phyloP scores from a whole-genome alignment of 2,888 invertebrate species.

The Drosophila kambysellisi region DNA sequence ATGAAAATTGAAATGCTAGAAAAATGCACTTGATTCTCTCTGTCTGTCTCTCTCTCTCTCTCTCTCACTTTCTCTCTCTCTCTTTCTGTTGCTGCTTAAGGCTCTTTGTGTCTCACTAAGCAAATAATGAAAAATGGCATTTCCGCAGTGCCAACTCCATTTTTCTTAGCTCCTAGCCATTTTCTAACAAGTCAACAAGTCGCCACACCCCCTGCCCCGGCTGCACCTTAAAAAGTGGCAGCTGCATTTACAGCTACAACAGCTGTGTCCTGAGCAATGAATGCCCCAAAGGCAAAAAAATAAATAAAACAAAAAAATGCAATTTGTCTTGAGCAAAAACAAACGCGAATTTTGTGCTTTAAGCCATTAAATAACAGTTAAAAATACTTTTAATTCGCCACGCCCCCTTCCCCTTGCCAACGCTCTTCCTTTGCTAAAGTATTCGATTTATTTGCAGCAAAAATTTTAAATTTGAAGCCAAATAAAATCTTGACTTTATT shows the following conservation, averaged over 20 bases:
- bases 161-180: conserved; percentile 36
- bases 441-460: not conserved
- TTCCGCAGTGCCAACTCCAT: conserved; percentile 75
- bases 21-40: conserved; percentile 10
- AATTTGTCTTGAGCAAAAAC: conserved; percentile 24
- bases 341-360: conserved; percentile 57
- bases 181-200: conserved; percentile 73
- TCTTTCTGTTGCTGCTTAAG: not conserved
- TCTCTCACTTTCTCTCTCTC: not conserved
- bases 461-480: not conserved
- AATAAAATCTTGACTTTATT: conserved; percentile 13
- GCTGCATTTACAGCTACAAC: conserved; percentile 55
- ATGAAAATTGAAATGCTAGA: conserved; percentile 18
- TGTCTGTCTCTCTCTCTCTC: not conserved
- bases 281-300: conserved; percentile 25
- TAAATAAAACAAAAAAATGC: not conserved
- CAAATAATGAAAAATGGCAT: conserved; percentile 68
- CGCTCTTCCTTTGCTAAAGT: not conserved
- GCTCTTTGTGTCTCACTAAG: not conserved
- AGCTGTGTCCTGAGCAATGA: conserved; percentile 49
- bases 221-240: conserved; percentile 49
- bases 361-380: conserved; percentile 56
- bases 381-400: conserved; percentile 7
- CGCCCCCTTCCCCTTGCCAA: not conserved
- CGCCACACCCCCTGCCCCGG: conserved; percentile 13